phyloP scores from a whole-genome alignment of 2,888 invertebrate species.

The Carpatolechia fugitivella region DNA sequence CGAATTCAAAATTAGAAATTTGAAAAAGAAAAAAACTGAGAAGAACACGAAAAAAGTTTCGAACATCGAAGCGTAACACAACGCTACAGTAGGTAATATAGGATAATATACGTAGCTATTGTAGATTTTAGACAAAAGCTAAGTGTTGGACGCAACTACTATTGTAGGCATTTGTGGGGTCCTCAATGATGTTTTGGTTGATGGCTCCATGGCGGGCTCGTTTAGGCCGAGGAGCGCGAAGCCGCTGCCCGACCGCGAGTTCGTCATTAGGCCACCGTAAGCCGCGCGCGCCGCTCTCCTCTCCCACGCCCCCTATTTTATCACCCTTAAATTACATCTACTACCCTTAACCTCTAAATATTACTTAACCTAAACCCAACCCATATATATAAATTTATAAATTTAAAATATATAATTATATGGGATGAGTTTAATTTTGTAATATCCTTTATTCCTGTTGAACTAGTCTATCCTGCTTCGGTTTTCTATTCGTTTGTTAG shows the following conservation, averaged over 20 bases:
- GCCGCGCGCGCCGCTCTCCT: constrained; percentile 42
- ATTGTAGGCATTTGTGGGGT: not conserved
- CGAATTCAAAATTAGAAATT: no score
- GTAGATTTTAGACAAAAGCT: no score
- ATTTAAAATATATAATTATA: no score
- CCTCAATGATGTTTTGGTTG: not conserved
- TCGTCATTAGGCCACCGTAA: constrained; percentile 53
- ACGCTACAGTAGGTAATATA: no score
- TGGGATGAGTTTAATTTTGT: no score
- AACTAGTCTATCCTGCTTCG: not conserved
- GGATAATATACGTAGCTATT: no score
- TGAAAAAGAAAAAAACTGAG: no score
- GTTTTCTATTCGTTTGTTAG: not conserved
- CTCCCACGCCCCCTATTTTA: constrained; percentile 12
- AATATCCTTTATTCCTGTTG: not conserved
- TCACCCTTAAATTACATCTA: not conserved
- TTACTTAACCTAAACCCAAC: not conserved
- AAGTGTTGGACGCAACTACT: no score
- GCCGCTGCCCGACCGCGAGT: not conserved
- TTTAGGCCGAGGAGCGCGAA: constrained; percentile 48
- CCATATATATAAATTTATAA: no score
- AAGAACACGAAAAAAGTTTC: no score
- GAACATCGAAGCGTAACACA: no score
- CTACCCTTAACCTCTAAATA: not conserved
- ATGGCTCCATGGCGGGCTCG: constrained; percentile 40